Percentiles rank a stretch among this genome's conserved stretches.
Conservation (phyloP, 2,888 invertebrate species). For the Nebria brevicollis region DNA sequence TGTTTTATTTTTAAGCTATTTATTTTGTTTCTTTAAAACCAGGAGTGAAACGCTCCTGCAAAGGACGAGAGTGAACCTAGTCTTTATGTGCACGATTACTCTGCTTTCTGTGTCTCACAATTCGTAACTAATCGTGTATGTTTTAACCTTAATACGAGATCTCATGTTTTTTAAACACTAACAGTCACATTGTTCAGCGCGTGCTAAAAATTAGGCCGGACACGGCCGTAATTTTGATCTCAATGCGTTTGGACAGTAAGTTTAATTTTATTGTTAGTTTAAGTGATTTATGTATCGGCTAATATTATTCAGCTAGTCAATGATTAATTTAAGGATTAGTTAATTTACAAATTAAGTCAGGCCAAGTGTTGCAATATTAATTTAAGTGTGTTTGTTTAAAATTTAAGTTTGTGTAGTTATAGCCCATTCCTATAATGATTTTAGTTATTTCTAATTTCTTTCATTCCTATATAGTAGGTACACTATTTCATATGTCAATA, state of each 20-base stretch:
- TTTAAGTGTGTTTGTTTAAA: conserved; percentile 22
- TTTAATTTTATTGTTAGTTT: conserved; percentile 43
- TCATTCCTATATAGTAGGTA: not conserved
- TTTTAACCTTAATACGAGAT: conserved; percentile 29
- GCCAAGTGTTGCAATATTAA: conserved; percentile 42
- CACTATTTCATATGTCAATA: conserved; percentile 20
- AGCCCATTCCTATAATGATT: conserved; percentile 35
- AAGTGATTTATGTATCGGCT: conserved; percentile 58
- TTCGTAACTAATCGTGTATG: conserved; percentile 17
- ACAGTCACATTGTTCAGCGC: not conserved
- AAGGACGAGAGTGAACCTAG: conserved; percentile 45
- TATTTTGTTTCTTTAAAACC: conserved; percentile 20
- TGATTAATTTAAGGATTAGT: conserved; percentile 5
- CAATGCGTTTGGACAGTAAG: not conserved
- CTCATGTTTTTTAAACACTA: conserved; percentile 15
- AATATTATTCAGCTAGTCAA: conserved; percentile 62
- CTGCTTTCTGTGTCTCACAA: conserved; percentile 30
- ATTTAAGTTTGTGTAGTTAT: conserved; percentile 29
- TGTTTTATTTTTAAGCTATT: conserved; percentile 49
- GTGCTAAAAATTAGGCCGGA: not conserved
- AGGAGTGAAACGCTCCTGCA: conserved; percentile 13
- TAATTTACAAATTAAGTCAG: conserved; percentile 15
- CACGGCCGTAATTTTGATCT: not conserved
- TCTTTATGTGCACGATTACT: conserved; percentile 20
- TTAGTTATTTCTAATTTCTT: not conserved